Evolutionary conservation across 2,888 invertebrate species (phyloP).

Genomic region (Gymnosoma rotundatum): DNA sequence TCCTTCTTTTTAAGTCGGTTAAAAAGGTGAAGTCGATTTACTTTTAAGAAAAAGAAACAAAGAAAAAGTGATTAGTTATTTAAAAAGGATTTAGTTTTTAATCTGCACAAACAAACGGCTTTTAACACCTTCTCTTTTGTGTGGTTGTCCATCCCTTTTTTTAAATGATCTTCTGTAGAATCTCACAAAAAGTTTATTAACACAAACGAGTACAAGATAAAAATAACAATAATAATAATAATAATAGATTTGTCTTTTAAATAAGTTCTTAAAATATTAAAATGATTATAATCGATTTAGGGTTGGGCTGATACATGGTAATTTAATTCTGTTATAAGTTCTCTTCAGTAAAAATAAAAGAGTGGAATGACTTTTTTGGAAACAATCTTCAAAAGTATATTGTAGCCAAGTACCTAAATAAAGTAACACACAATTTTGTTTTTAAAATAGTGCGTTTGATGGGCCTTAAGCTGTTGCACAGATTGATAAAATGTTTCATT

Average conservation of each 20-base stretch:
- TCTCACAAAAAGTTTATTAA: background rate
- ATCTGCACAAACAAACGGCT: conserved; percentile 42
- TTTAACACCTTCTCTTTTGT: conserved; percentile 51
- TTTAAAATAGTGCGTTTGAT: too few relatives aligned
- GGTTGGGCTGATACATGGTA: conserved; percentile 79
- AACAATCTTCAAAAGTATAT: too few relatives aligned
- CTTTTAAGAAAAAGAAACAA: too few relatives aligned
- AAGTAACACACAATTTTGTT: background rate
- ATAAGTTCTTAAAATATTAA: conserved; percentile 53
- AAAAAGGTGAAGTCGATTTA: too few relatives aligned
- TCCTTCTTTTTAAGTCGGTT: too few relatives aligned
- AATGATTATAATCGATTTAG: conserved; percentile 73
- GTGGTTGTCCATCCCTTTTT: conserved; percentile 6
- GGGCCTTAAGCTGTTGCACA: background rate
- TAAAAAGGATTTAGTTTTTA: conserved; percentile 26
- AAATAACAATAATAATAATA: too few relatives aligned
- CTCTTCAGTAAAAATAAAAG: background rate
- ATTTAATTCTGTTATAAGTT: conserved; percentile 46
- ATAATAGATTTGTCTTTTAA: conserved; percentile 53
- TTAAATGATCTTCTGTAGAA: conserved; percentile 10
- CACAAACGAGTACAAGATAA: background rate
- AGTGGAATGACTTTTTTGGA: too few relatives aligned
- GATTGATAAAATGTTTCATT: background rate
- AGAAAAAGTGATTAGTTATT: conserved; percentile 14
- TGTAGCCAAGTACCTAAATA: too few relatives aligned